Evolutionary conservation across 2,797 vertebrate species (phyloP).

Genomic region (Ara ararauna): DNA sequence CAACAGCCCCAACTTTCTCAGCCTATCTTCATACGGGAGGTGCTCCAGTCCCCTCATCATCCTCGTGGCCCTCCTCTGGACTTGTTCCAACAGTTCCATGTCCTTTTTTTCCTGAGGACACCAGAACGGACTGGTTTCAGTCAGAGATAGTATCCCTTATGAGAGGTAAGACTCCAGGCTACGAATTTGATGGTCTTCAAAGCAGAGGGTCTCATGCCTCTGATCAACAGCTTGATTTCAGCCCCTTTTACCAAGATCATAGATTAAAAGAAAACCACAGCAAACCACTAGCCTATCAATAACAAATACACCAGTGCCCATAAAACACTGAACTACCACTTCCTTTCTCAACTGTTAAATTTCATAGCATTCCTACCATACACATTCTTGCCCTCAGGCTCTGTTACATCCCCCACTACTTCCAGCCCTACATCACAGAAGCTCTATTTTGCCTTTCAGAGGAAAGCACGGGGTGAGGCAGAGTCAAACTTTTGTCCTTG

Average conservation of each 20-base stretch:
- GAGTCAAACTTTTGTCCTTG: neutral
- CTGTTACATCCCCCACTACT: neutral
- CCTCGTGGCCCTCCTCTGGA: too few relatives aligned
- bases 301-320: neutral
- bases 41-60: too few relatives aligned
- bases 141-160: neutral
- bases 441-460: neutral
- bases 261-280: neutral
- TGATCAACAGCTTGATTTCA: neutral
- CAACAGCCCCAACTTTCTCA: too few relatives aligned
- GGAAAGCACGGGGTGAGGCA: neutral
- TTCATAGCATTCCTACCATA: fast-evolving
- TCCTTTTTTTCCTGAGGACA: too few relatives aligned
- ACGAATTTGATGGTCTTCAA: neutral
- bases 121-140: too few relatives aligned
- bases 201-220: neutral
- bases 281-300: neutral
- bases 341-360: neutral
- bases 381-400: neutral
- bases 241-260: neutral
- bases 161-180: neutral
- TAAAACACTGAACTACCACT: neutral
- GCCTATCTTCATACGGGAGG: too few relatives aligned
- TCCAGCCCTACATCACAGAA: neutral
- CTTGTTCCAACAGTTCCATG: too few relatives aligned